Percentiles rank a stretch among this genome's conserved stretches.
phyloP scores from a whole-genome alignment of 2,888 invertebrate species.

The Drosophila suboccidentalis region DNA sequence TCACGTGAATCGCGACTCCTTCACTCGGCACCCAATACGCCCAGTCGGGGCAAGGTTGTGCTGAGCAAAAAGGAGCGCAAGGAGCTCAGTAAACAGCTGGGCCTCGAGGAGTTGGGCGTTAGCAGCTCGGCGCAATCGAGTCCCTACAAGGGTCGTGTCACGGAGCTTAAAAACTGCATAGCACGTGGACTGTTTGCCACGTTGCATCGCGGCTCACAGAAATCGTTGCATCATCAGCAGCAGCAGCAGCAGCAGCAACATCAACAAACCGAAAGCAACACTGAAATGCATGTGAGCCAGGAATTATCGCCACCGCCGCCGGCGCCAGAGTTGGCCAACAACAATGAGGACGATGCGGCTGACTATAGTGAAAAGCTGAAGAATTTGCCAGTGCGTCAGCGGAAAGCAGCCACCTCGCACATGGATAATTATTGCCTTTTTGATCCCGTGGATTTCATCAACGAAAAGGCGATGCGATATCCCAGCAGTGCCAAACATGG shows the following conservation, averaged over 20 bases:
- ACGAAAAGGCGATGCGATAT: slow-evolving; percentile 84
- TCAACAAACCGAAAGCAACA: slow-evolving; percentile 19
- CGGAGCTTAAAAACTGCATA: slow-evolving; percentile 84
- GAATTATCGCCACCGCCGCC: slow-evolving; percentile 82
- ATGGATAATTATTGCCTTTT: slow-evolving; percentile 86
- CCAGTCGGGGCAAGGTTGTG: slow-evolving; percentile 84
- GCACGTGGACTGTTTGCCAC: slow-evolving; percentile 84
- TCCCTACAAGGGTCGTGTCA: slow-evolving; percentile 84
- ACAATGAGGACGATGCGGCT: slow-evolving; percentile 73
- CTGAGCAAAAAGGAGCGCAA: slow-evolving; percentile 85
- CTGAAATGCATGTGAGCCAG: slow-evolving; percentile 54
- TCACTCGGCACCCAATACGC: slow-evolving; percentile 83
- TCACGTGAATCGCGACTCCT: slow-evolving; percentile 70
- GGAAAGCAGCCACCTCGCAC: slow-evolving; percentile 84
- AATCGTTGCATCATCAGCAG: slow-evolving; percentile 56
- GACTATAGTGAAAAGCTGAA: slow-evolving; percentile 84
- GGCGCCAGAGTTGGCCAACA: slow-evolving; percentile 76
- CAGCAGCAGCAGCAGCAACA: slow-evolving; percentile 17
- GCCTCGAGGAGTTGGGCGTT: slow-evolving; percentile 61
- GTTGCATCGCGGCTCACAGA: slow-evolving; percentile 77
- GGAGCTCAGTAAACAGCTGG: slow-evolving; percentile 83
- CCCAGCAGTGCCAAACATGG: slow-evolving; percentile 69
- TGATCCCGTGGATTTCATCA: slow-evolving; percentile 85
- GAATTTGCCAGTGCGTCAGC: slow-evolving; percentile 85
- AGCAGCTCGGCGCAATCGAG: slow-evolving; percentile 76